phyloP scores from a whole-genome alignment of 2,113 vertebrate species.

The Zeus faber region DNA sequence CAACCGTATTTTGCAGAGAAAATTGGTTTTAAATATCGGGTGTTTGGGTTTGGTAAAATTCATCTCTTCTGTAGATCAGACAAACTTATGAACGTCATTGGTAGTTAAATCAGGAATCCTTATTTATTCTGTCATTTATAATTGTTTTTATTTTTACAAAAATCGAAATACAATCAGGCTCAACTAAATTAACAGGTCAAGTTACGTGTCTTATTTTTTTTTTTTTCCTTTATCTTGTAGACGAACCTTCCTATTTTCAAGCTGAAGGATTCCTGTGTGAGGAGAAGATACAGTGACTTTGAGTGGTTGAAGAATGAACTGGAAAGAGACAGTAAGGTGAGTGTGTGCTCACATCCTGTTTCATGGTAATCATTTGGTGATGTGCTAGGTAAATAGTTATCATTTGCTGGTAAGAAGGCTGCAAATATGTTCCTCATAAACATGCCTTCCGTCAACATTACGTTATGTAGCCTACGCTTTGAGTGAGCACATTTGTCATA shows the following conservation, averaged over 20 bases:
- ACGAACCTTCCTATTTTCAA: constrained; percentile 99
- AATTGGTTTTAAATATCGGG: no score
- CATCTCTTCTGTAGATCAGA: no score
- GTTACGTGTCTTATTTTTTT: background rate
- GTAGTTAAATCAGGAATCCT: no score
- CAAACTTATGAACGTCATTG: no score
- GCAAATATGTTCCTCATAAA: no score
- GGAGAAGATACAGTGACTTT: constrained; percentile 97
- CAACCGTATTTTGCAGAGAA: no score
- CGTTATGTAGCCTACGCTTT: no score
- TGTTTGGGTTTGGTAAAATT: no score
- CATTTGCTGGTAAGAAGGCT: no score
- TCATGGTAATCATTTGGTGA: background rate
- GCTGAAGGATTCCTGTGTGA: constrained; percentile 93
- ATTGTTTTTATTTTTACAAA: background rate
- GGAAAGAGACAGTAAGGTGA: constrained; percentile 98
- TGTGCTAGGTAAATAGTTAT: background rate
- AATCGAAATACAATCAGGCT: background rate
- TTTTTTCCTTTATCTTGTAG: constrained; percentile 66
- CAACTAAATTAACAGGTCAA: background rate
- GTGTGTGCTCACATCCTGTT: constrained; percentile 18
- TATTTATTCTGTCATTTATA: no score
- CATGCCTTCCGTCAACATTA: no score
- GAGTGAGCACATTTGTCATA: no score
- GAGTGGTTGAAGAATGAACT: constrained; percentile 99